Conservation (phyloP, 2,888 invertebrate species). For the Hofmannophila pseudospretella region DNA sequence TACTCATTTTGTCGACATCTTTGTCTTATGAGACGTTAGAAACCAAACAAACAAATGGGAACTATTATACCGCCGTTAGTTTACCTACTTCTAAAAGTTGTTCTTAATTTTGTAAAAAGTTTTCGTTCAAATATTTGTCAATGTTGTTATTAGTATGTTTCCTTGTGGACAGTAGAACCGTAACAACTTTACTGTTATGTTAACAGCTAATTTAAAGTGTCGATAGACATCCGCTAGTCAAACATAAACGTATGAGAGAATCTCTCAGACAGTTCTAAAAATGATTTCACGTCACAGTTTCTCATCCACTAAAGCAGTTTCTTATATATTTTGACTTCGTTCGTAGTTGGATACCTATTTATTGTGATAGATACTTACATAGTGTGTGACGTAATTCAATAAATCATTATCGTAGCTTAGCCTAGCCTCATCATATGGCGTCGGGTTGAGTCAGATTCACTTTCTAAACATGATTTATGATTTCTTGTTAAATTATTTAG, state of each 20-base stretch:
- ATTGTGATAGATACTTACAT: neutral
- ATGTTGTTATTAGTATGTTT: no score
- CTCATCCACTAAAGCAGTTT: no score
- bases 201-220: neutral
- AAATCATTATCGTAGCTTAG: neutral
- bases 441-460: slow-evolving; percentile 4
- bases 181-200: neutral
- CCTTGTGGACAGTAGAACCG: no score
- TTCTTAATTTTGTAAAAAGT: no score
- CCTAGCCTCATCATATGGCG: neutral
- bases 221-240: slow-evolving; percentile 14
- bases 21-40: no score
- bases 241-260: slow-evolving; percentile 15
- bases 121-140: no score
- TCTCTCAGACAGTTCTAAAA: slow-evolving; percentile 3
- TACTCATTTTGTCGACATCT: no score
- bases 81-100: no score
- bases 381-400: neutral
- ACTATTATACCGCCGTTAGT: no score
- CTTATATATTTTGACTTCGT: no score
- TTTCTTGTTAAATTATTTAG: slow-evolving; percentile 16
- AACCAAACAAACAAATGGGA: no score
- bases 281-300: neutral
- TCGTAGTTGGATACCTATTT: no score
- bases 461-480: slow-evolving; percentile 23